phyloP scores from a whole-genome alignment of 2,797 vertebrate species.

The Orestias chungarensis region DNA sequence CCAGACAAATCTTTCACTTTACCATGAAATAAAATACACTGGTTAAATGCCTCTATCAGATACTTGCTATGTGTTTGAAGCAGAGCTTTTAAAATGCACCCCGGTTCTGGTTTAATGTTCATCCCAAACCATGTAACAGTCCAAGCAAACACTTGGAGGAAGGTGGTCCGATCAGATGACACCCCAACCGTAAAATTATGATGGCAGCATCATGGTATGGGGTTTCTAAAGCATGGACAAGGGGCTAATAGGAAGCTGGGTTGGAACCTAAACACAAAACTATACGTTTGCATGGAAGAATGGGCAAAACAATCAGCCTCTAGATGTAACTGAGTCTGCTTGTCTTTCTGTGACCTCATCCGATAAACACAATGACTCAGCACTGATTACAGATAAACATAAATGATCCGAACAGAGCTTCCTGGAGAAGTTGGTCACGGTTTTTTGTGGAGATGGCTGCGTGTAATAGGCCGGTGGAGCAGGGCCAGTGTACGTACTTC shows the following conservation, averaged over 20 bases:
- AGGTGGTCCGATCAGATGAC: not conserved
- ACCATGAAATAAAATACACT: not conserved
- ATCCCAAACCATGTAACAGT: not conserved
- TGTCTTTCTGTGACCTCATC: not conserved
- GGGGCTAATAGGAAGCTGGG: too few species aligned
- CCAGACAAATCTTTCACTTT: not conserved
- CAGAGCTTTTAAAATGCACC: not conserved
- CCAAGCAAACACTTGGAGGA: not conserved
- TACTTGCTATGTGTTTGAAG: not conserved
- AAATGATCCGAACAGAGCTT: slow-evolving; percentile 15
- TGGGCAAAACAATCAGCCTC: not conserved
- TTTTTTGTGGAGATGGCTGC: not conserved
- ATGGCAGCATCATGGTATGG: too few species aligned
- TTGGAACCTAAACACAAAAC: too few species aligned
- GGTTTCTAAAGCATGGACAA: not conserved
- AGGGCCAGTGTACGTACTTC: not conserved
- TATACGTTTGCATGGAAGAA: too few species aligned
- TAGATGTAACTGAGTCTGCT: not conserved
- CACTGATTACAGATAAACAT: not conserved
- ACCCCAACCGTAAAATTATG: too few species aligned
- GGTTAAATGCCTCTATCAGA: not conserved
- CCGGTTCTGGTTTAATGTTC: not conserved
- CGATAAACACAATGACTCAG: slow-evolving; percentile 16
- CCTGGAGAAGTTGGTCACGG: slow-evolving; percentile 12
- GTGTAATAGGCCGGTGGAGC: not conserved